Percentiles rank a stretch among this genome's conserved stretches.
Conservation (phyloP, 1,140 invertebrate species). For the Zaprionus nigranus region DNA sequence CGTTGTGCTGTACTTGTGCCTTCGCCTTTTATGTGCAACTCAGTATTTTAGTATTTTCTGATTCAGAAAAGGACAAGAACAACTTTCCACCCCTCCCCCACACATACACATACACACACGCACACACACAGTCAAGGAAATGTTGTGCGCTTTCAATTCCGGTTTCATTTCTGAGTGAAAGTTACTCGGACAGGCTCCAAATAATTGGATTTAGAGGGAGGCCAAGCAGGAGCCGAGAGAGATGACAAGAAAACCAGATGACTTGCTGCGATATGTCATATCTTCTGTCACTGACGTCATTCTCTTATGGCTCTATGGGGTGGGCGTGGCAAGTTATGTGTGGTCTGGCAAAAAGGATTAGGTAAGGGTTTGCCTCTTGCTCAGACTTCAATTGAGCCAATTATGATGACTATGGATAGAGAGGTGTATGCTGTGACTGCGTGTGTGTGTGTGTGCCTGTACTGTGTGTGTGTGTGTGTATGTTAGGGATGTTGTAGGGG, state of each 20-base stretch:
- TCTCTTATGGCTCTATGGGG: no score
- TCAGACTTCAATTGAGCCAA: slow-evolving; percentile 42
- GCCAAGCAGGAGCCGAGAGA: background rate
- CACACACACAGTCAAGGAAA: background rate
- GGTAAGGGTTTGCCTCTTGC: slow-evolving; percentile 7
- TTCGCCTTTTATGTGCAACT: slow-evolving; percentile 41
- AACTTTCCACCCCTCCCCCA: background rate
- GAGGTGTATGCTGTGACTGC: background rate
- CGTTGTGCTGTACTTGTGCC: slow-evolving; percentile 7
- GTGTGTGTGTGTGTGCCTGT: background rate
- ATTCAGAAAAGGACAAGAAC: slow-evolving; percentile 24
- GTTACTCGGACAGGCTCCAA: slow-evolving; percentile 40
- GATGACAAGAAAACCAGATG: slow-evolving; percentile 27
- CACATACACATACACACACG: slow-evolving; percentile 7
- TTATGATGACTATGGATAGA: slow-evolving; percentile 37
- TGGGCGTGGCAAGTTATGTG: slow-evolving; percentile 31
- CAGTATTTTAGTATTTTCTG: slow-evolving; percentile 53
- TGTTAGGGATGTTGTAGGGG: background rate
- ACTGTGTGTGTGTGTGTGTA: background rate
- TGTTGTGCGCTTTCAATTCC: slow-evolving; percentile 45
- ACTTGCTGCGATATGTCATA: slow-evolving; percentile 28
- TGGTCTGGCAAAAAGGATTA: slow-evolving; percentile 43
- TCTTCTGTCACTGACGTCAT: slow-evolving; percentile 26
- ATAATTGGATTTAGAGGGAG: slow-evolving; percentile 50
- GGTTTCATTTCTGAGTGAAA: slow-evolving; percentile 46